These are phyloP conservation scores for Mythimna loreyi DNA, from an alignment of 2,888 invertebrate species.

Conservation along the genomic window DNA sequence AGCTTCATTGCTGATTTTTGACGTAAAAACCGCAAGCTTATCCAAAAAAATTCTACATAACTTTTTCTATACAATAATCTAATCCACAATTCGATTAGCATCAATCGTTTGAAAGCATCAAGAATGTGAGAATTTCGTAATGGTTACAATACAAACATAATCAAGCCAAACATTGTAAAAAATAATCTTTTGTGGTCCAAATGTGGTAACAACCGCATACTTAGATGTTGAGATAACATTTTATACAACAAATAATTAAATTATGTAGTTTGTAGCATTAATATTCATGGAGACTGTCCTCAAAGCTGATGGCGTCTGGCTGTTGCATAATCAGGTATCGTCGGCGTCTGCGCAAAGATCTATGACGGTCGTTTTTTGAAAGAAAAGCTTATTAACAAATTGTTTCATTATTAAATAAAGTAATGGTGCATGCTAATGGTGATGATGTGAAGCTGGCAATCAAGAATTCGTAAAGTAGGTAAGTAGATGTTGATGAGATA, in stretches of 20 bases:
- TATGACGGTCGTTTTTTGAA: neutral
- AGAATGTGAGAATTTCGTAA: slow-evolving; percentile 14
- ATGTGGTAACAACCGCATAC: slow-evolving; percentile 42
- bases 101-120: neutral
- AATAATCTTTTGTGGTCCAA: slow-evolving; percentile 19
- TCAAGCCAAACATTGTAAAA: slow-evolving; percentile 13
- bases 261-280: slow-evolving; percentile 21
- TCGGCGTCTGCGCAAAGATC: slow-evolving; percentile 9
- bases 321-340: neutral
- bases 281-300: slow-evolving; percentile 29
- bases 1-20: no score
- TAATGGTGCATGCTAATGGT: neutral
- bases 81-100: neutral
- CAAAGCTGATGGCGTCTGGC: slow-evolving; percentile 1
- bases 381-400: neutral
- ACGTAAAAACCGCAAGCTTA: neutral
- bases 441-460: neutral
- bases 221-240: slow-evolving; percentile 1
- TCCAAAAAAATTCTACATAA: neutral
- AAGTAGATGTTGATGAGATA: no score
- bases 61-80: neutral
- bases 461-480: neutral
- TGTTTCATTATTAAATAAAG: neutral
- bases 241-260: slow-evolving; percentile 25
- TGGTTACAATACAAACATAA: slow-evolving; percentile 11